A percentile compares a stretch with the other conserved stretches of the same genome.
Conservation (phyloP, 2,113 vertebrate genomes). For the Lycaon pictus region DNA sequence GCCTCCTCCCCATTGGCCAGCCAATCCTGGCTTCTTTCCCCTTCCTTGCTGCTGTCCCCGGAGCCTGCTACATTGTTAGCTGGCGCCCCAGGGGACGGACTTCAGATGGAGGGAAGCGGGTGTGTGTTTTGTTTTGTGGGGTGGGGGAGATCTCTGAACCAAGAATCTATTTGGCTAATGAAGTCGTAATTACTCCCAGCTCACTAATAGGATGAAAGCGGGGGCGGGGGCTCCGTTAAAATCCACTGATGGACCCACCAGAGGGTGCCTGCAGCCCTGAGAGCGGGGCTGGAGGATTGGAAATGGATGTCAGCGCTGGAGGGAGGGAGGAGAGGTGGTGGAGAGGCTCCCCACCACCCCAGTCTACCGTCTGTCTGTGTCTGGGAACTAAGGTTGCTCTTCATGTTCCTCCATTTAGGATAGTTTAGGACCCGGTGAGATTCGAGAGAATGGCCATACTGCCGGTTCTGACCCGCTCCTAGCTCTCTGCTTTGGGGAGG, state of each 20-base stretch:
- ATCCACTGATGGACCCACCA: conserved; percentile 68
- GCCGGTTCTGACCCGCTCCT: neutral
- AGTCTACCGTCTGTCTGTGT: neutral
- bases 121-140: conserved; percentile 68
- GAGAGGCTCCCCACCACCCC: neutral
- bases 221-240: conserved; percentile 20
- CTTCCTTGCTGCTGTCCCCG: conserved; percentile 52
- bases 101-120: conserved; percentile 55
- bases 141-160: conserved; percentile 66
- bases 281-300: neutral
- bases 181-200: conserved; percentile 85
- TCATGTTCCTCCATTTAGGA: neutral
- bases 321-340: neutral
- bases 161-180: conserved; percentile 85
- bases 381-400: neutral
- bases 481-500: neutral
- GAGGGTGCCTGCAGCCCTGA: conserved; percentile 35
- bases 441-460: neutral
- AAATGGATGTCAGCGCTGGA: neutral
- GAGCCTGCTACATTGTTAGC: conserved; percentile 77
- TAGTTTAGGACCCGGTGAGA: too few relatives aligned
- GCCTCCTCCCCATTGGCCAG: neutral
- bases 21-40: neutral
- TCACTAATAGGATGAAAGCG: conserved; percentile 84
- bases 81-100: conserved; percentile 56